Base-by-base conservation (phyloP, 2,797 vertebrate species). In the Sebastolobus altivelis region DNA sequence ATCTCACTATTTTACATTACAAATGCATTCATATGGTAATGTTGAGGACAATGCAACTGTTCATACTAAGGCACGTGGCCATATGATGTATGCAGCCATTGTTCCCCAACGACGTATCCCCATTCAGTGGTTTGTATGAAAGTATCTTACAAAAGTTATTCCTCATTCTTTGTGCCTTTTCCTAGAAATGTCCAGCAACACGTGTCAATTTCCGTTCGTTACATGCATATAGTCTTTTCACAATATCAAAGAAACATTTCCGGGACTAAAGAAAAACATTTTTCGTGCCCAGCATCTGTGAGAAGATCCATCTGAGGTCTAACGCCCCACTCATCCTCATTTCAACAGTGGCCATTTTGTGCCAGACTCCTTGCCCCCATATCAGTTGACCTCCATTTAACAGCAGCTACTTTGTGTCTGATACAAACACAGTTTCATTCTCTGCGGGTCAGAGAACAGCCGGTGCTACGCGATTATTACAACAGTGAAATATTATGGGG, bases 311-410 rank as follows among this genome's bases (percentile, higher is more conserved):
- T 76, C 38, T 33, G n/a, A 65, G 20, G 33, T 83, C 52, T 65
- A 75, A 71, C 33, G 69, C 27, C 65, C 70, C 37, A 75, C 43
- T 76, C 59, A 72, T 65, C 37, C 38, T 78, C 62, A 76, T 52
- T 75, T 69, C 38, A 73, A 63, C 60, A 46, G 27, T 27, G 38
- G 58, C 27, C 65, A 77, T 89, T 92, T 83, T 85, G 69, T 46
- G 68, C 65, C 38, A 35, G 69, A 77, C 61, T 31, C 27, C 65
- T 61, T 71, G 56, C 37, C 79, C 63, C 62, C 12, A 22, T 65
- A 77, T 77, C 31, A 66, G 81, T 79, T 90, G 71, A 89, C 84
- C 90, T 91, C 78, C 27, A 85, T 77, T 89, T 87, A 85, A 79
- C 59, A 86, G 72, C 38, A 77, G 40, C 61, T 79, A 85, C 76